Evolutionary conservation across 2,797 vertebrate species (phyloP).

Genomic region (Sandelia bainsii): DNA sequence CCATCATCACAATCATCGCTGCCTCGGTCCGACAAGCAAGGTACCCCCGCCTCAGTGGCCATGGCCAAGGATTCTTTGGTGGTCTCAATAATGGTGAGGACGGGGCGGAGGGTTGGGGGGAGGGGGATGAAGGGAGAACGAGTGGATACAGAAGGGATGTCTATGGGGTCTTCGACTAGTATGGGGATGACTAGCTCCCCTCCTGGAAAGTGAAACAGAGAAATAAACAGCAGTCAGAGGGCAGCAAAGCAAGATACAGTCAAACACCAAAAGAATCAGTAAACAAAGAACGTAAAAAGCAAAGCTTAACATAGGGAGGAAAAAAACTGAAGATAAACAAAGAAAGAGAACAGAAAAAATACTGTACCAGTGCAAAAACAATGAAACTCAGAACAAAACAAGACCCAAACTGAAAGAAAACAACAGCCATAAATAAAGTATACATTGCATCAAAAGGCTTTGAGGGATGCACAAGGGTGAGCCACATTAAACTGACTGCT

Average conservation of each 20-base stretch:
- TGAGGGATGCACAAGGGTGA: conserved; percentile 81
- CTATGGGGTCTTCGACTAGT: conserved; percentile 99
- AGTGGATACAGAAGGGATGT: conserved; percentile 97
- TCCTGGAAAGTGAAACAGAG: conserved; percentile 90
- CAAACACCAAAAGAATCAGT: conserved; percentile 66
- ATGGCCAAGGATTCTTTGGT: conserved; percentile 99
- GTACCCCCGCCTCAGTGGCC: conserved; percentile 99
- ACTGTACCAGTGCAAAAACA: conserved; percentile 83
- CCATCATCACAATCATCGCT: conserved; percentile 99
- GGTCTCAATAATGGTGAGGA: conserved; percentile 99
- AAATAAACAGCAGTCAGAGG: conserved; percentile 62
- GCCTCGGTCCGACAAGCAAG: conserved; percentile 99
- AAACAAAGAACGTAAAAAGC: conserved; percentile 71
- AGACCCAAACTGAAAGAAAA: conserved; percentile 80
- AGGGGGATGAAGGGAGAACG: conserved; percentile 97
- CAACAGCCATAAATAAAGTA: conserved; percentile 78
- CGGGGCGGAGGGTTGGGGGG: conserved; percentile 95
- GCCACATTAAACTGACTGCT: conserved; percentile 66
- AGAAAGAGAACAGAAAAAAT: conserved; percentile 65
- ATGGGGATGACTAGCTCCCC: conserved; percentile 99
- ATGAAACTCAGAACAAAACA: conserved; percentile 81
- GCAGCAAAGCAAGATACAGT: conserved; percentile 59
- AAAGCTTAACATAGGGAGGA: conserved; percentile 74
- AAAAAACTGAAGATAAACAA: conserved; percentile 64
- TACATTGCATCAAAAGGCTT: conserved; percentile 87